These are phyloP conservation scores for Eriocheir sinensis DNA, from an alignment of 1,140 invertebrate species.

Conservation along the genomic window DNA sequence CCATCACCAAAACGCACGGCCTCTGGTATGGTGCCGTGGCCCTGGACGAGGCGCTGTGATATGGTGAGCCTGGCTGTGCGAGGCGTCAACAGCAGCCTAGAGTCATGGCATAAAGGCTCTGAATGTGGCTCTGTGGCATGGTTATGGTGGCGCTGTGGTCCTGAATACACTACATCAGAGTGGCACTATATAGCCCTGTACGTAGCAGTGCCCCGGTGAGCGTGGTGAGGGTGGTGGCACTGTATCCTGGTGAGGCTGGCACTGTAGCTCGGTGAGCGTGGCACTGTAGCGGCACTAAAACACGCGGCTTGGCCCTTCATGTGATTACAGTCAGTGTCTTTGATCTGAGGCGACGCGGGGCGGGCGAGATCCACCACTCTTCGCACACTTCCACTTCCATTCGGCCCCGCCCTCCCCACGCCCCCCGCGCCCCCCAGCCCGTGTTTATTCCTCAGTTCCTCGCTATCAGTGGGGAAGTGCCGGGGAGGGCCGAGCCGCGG, in stretches of 20 bases:
- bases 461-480: not conserved
- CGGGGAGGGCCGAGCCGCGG: not conserved
- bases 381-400: constrained; percentile 29
- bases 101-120: not conserved
- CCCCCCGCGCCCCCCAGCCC: not conserved
- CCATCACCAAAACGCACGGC: not conserved
- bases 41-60: constrained; percentile 16
- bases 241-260: constrained; percentile 25
- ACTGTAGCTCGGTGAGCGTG: constrained; percentile 38
- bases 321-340: constrained; percentile 68
- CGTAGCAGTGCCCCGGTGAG: constrained; percentile 38
- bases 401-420: constrained; percentile 8
- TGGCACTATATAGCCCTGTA: constrained; percentile 54
- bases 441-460: not conserved
- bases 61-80: constrained; percentile 19
- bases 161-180: no score
- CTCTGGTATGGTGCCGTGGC: not conserved
- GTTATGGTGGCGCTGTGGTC: constrained; percentile 30
- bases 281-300: constrained; percentile 73
- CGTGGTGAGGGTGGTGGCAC: not conserved
- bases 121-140: not conserved
- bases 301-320: constrained; percentile 68
- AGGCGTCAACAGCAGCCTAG: not conserved
- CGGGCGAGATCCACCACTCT: not conserved
- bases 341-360: constrained; percentile 54